Evolutionary conservation across 35 echinoderm and acorn worm species (phyloP), one percentile per base, ranked within the genome.

Genomic region (Ophioderma brevispina): DNA sequence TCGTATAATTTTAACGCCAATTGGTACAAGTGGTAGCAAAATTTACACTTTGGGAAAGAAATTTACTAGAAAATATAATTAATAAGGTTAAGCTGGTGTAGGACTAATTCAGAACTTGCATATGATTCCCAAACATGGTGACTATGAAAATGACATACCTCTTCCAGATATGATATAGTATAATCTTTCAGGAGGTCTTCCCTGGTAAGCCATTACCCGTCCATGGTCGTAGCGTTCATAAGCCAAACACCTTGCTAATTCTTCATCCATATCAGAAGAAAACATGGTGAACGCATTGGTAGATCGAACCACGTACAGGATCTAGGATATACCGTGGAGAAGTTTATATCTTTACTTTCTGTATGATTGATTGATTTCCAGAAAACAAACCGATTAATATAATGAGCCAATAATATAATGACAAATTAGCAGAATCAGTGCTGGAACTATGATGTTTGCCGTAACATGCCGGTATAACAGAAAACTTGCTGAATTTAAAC

Each of bases 151-250:
- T 1, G 0, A 37, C 46, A 76, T 80, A 94, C 92, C 82, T 94
- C 59, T 84, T 63, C 92, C 92, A 21, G 92, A 90, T 23, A 94
- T 78, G 77, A 94, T 64, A 82, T 94, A 94, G 55, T 90, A 90
- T 32, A 94, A 94, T 64, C 92, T 30, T 25, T 90, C 88, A 11
- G 92, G 82, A 39, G 55, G 36, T 55, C 87, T 90, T 13, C 92
- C 92, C 55, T 94, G 92, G 52, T 85, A 90, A 35, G 92, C 92
- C 21, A 94, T 80, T 3, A 94, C 82, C 40, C 92, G 81, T 28
- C 87, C 92, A 49, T 85, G 77, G 55, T 94, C 92, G 40, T 94
- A 94, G 30, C 88, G 82, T 50, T 90, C 92, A 35, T 94, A 94
- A 15, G 41, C 76, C 19, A 94, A 35, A 3, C 77, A 49, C 32